Base-by-base conservation (phyloP, 2,888 invertebrate species). In the Thereva nobilitata region DNA sequence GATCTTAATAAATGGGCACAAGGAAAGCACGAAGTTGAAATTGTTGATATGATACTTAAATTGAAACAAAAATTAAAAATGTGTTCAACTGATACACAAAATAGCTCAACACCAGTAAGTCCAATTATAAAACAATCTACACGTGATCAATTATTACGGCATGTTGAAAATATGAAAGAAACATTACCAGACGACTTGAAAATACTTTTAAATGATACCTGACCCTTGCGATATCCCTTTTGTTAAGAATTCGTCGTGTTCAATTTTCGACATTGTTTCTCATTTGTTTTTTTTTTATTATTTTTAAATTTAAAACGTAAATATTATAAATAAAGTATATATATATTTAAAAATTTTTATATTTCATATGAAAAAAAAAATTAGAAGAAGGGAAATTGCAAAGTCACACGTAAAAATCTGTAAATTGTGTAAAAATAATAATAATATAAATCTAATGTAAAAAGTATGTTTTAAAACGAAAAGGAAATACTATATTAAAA, bases 31-130 rank as follows among this genome's bases (percentile, higher is more conserved):
- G 98, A 98, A 83, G 96, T 98, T 4, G 97, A 99, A 84, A 89
- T 98, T 67, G 96, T 99, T 6, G 99, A 99, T 78, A 92, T 99
- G 90, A 92, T 99, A 73, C 83, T 99, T 65, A 90, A 95, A 79
- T 86, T 99, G 68, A 87, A 93, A 71, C 93, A 93, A 76, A 96
- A 97, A 81, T 83, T 97, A 76, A 91, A 90, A 75, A 74, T 81
- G 72, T 87, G 76, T 82, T 67, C 71, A 34, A 59, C 40, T 23
- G 66, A 65, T 52, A 50, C 59, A n/a, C 40, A 67, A 61, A 42
- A 49, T 34, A 53, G 52, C 8, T 38, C 63, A 10, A 44, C 50
- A 6, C 35, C 55, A 47, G 54, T 52, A 38, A 70, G 64, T 64
- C 64, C 64, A 4, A 49, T 67, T 8, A 81, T 84, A 0, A 81